phyloP scores from a whole-genome alignment of 2,113 vertebrate genomes.

The Pseudorhombus dupliciocellatus region DNA sequence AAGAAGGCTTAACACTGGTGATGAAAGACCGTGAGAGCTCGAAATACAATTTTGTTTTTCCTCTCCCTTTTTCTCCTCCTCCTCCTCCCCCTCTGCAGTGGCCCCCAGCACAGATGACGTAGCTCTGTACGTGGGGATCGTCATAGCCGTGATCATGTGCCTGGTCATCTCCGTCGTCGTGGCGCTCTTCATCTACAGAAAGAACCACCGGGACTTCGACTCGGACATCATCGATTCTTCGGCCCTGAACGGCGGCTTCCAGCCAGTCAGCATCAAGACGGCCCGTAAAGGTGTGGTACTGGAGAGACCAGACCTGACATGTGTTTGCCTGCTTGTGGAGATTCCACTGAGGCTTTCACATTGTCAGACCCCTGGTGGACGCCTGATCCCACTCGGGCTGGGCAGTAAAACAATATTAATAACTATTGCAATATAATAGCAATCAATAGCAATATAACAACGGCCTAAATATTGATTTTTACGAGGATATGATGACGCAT shows the following conservation, averaged over 20 bases:
- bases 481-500: too few species aligned
- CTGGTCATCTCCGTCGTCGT: conserved; percentile 90
- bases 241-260: conserved; percentile 92
- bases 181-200: conserved; percentile 93
- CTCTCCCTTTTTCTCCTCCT: background rate
- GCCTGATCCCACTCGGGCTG: background rate
- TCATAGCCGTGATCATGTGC: conserved; percentile 93
- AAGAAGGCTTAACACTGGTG: background rate
- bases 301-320: background rate
- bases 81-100: conserved; percentile 74
- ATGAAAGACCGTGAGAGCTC: conserved; percentile 21
- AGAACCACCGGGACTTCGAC: conserved; percentile 95
- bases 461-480: too few species aligned
- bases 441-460: too few species aligned
- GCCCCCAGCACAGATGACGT: conserved; percentile 92
- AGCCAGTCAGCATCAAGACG: conserved; percentile 95
- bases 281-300: conserved; percentile 75
- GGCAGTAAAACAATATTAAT: too few species aligned
- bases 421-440: too few species aligned
- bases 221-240: conserved; percentile 94
- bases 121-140: conserved; percentile 92
- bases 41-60: conserved; percentile 29
- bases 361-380: background rate
- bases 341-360: background rate
- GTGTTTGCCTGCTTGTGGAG: background rate